Base-by-base conservation (phyloP, 2,888 invertebrate genomes). In the Acanthosepion pharaonis region DNA sequence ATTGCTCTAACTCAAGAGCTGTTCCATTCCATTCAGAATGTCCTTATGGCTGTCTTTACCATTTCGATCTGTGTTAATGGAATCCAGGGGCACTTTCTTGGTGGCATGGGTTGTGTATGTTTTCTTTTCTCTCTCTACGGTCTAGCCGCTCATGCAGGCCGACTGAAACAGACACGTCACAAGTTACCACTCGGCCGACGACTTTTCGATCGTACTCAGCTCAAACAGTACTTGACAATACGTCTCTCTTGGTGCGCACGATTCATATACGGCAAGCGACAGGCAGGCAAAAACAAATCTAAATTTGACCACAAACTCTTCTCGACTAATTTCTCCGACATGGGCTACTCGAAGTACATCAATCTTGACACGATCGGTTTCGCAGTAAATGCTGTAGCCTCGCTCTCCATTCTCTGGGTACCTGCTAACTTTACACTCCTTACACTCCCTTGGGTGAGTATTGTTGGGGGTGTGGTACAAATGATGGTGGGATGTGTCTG, bases 311-410 rank as follows among this genome's bases (percentile, higher is more conserved):
- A 95, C 28, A 33, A 64, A 8, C 95, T 95, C 6, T 96, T 95
- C 94, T 95, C 95, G 4, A 92, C 94, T 11, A 95, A 95, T 78
- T 95, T 95, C 42, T 42, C 94, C 15, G 64, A n/a, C 5, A 94
- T 96, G 91, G 96, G 96, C 1, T 96, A 95, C 94, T 96, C 96
- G 23, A 96, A 96, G 78, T 96, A 96, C 95, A 94, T 95, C 18
- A 95, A 96, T 93, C 95, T 96, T 42, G 96, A 96, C 93, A 95
- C 95, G 25, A 95, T 96, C 33, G 96, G 96, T 18, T 96, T 96
- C 93, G 95, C 95, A 51, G 95, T 95, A 42, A 96, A 96, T 94
- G 95, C 96, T 28, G 94, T 96, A 25, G 95, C 96, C 9, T 95
- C 96, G 42, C 94, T 96, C 20, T 95, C 96, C 15, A 94, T 96